Evolutionary conservation across 2,113 vertebrate species (phyloP).

Genomic region (Naja naja): DNA sequence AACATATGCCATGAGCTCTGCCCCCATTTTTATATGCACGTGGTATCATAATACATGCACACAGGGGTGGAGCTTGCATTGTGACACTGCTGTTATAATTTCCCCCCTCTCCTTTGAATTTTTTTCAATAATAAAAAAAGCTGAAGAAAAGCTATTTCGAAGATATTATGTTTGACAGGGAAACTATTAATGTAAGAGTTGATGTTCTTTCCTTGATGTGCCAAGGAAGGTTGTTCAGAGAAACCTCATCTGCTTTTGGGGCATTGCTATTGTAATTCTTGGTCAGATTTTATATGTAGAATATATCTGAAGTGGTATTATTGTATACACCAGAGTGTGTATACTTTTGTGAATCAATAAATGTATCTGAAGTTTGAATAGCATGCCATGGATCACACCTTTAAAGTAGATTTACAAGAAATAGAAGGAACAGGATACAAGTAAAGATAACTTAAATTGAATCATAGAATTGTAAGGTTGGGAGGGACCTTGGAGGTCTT

Average conservation of each 20-base stretch:
- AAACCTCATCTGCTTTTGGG: background rate
- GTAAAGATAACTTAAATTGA: background rate
- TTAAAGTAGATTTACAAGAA: background rate
- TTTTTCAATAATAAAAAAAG: background rate
- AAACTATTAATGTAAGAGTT: background rate
- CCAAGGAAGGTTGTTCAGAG: background rate
- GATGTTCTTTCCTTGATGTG: no score
- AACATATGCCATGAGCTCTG: background rate
- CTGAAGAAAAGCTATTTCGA: background rate
- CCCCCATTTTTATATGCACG: background rate
- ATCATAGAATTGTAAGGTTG: background rate
- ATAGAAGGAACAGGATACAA: background rate
- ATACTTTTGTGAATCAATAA: background rate
- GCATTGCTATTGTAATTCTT: background rate
- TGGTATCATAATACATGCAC: background rate
- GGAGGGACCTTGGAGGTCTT: background rate
- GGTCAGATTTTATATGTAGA: background rate
- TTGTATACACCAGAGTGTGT: background rate
- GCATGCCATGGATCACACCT: background rate
- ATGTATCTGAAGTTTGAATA: background rate
- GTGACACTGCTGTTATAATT: background rate
- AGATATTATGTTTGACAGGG: background rate
- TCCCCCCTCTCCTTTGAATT: background rate
- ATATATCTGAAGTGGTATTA: background rate
- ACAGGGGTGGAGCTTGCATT: background rate